These are phyloP conservation scores for Cyrtorhinus lividipennis DNA, from an alignment of 1,140 invertebrate genomes.

Conservation along the genomic window DNA sequence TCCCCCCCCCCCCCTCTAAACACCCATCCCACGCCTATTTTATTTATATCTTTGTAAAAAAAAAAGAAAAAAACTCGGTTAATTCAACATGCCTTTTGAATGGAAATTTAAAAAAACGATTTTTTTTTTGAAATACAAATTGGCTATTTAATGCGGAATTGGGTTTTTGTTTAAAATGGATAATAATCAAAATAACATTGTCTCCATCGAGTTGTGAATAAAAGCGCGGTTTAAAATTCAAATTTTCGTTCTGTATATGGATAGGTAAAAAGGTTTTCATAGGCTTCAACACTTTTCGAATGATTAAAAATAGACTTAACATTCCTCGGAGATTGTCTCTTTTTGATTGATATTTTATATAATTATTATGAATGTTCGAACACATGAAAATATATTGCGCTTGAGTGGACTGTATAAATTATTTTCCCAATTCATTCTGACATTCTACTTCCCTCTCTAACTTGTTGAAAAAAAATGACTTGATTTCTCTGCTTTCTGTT, in stretches of 20 bases:
- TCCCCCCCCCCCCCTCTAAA: background rate
- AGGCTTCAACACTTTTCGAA: too few relatives aligned
- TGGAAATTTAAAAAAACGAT: background rate
- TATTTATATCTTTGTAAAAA: conserved; percentile 8
- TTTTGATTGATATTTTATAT: conserved; percentile 18
- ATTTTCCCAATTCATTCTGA: conserved; percentile 14
- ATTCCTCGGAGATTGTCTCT: conserved; percentile 17
- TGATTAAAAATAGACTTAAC: conserved; percentile 11
- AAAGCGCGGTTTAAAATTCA: background rate
- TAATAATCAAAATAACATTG: background rate
- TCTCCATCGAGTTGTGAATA: background rate
- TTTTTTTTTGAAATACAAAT: too few relatives aligned
- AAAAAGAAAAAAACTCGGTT: background rate
- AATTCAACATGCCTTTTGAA: too few relatives aligned
- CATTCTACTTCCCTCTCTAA: background rate
- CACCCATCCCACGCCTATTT: background rate
- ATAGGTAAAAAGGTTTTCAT: too few relatives aligned
- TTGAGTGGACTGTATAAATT: conserved; percentile 21
- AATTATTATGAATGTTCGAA: conserved; percentile 19
- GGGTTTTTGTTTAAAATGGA: too few relatives aligned
- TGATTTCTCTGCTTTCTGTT: too few relatives aligned
- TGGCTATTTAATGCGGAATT: too few relatives aligned
- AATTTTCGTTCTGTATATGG: too few relatives aligned
- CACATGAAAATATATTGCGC: conserved; percentile 19
- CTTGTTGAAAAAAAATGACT: too few relatives aligned